Evolutionary conservation across 2,888 invertebrate genomes (phyloP), one percentile per base, ranked within the genome.

Genomic region (Globia sparganii): DNA sequence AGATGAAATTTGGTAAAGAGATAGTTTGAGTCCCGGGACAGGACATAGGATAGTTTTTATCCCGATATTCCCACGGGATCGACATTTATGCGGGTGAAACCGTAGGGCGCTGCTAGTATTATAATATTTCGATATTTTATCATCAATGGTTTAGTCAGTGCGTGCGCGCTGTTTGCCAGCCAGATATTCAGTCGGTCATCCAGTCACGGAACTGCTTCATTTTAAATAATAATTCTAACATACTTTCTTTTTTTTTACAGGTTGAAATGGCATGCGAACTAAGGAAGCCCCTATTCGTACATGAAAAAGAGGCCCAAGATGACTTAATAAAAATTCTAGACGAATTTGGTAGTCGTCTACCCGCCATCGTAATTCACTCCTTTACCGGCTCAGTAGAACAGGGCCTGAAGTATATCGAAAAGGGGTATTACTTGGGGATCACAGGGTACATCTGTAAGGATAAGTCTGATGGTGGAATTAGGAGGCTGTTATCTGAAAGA

Each of bases 331-430:
- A 97, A 91, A 98, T 99, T 77, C 92, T 97, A 31, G 95, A 95
- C n/a, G 95, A 95, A 79, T 95, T 93, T 87, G 91, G 91, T 18
- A 90, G 77, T 84, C 91, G 96, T 21, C 94, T 99, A 71, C 99
- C 99, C n/a, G 97, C 98, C 18, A 97, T 98, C 77, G 97, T 99
- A 65, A 97, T 99, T 80, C 99, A 99, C 93, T 99, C 99, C 83
- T 99, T 99, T 95, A 98, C 99, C 71, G 99, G 99, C 46, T 98
- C 98, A 49, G 98, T 97, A 5, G 98, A 98, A 78, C 98, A 99
- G 92, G 99, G 99, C 1, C 87, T 96, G 4, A 94, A 93, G 88
- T 99, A 99, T 95, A 97, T 99, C 70, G 97, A 98, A 87, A 97
- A 98, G 93, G 99, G 99, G 11, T 98, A 98, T 95, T 99, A 99